phyloP scores from a whole-genome alignment of 2,888 invertebrate genomes.

The Melanchra persicariae region DNA sequence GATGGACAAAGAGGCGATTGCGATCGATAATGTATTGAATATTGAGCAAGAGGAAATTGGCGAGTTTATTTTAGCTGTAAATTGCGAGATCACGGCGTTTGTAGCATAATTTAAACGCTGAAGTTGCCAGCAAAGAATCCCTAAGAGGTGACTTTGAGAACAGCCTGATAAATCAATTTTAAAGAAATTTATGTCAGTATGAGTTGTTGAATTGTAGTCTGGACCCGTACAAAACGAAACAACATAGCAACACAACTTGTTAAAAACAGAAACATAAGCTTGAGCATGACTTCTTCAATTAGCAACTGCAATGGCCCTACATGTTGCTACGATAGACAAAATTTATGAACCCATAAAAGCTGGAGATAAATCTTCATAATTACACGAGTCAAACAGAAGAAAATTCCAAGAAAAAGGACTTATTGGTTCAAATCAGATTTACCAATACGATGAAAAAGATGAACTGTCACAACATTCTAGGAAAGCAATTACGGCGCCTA shows the following conservation, averaged over 20 bases:
- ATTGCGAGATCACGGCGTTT: slow-evolving; percentile 24
- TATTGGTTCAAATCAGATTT: slow-evolving; percentile 7
- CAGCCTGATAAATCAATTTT: slow-evolving; percentile 25
- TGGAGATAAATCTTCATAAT: not conserved
- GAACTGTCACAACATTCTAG: slow-evolving; percentile 16
- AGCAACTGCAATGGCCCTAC: slow-evolving; percentile 15
- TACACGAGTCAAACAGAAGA: not conserved
- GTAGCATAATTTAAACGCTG: slow-evolving; percentile 14
- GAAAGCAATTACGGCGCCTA: slow-evolving; percentile 54
- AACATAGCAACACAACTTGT: slow-evolving; percentile 10
- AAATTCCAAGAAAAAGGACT: not conserved
- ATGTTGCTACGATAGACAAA: slow-evolving; percentile 2
- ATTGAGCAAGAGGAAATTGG: slow-evolving; percentile 22
- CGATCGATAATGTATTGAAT: slow-evolving; percentile 26
- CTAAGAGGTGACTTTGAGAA: slow-evolving; percentile 8
- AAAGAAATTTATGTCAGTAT: not conserved
- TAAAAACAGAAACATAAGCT: not conserved
- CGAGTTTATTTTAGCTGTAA: slow-evolving; percentile 11
- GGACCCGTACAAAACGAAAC: not conserved
- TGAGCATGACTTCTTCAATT: slow-evolving; percentile 8
- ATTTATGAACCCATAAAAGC: not conserved
- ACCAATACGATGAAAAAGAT: slow-evolving; percentile 28
- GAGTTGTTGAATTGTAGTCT: not conserved
- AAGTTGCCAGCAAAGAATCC: slow-evolving; percentile 3
- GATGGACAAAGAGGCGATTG: slow-evolving; percentile 32